Percentiles rank a stretch among this genome's conserved stretches.
Conservation (phyloP, 2,113 vertebrate genomes). For the Corynorhinus townsendii region DNA sequence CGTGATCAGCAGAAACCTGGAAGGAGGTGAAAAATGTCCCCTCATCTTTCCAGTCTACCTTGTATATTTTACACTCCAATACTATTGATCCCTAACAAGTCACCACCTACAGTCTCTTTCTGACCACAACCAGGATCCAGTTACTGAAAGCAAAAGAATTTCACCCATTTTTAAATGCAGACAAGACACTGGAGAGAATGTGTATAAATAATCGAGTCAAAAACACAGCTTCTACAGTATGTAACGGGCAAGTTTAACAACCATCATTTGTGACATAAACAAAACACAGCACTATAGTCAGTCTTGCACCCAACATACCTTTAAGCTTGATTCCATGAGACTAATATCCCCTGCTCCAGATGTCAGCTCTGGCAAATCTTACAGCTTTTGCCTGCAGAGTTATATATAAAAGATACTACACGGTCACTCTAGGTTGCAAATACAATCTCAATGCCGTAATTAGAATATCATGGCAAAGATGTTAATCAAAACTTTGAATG, state of each 20-base stretch:
- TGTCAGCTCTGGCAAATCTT: not conserved
- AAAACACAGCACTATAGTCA: not conserved
- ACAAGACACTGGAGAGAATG: not conserved
- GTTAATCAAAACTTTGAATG: not conserved
- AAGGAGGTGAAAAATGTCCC: not conserved
- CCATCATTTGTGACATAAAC: not conserved
- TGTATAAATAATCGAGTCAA: not conserved
- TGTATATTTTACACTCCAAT: not conserved
- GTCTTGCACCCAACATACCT: not conserved
- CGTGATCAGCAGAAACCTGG: not conserved
- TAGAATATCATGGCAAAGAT: not conserved
- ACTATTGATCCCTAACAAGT: not conserved
- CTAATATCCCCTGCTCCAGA: not conserved
- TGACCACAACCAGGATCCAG: not conserved
- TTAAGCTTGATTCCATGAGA: not conserved
- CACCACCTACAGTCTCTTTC: not conserved
- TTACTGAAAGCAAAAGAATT: not conserved
- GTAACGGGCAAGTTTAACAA: not conserved
- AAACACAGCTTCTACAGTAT: not conserved
- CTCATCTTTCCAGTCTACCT: not conserved
- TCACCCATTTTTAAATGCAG: not conserved
- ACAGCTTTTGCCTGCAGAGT: not conserved
- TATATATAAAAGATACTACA: not conserved
- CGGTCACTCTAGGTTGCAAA: not conserved
- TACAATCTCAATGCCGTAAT: conserved; percentile 17